These are phyloP conservation scores for Acanthiza pusilla DNA, from an alignment of 2,797 vertebrate species.

Conservation along the genomic window DNA sequence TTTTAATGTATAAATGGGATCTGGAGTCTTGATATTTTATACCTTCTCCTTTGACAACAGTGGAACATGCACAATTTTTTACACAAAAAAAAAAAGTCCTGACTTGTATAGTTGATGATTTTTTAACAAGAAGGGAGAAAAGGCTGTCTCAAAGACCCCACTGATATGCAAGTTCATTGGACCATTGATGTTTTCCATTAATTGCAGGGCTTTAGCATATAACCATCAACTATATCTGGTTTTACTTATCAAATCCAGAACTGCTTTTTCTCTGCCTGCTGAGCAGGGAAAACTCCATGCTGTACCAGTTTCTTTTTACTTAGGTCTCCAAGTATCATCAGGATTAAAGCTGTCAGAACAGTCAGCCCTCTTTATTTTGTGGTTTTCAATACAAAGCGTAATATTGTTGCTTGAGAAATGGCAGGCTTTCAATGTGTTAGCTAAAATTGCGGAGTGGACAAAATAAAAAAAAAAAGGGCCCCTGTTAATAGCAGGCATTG, in stretches of 20 bases:
- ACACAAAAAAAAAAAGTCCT: neutral
- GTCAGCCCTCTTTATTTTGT: constrained; percentile 46
- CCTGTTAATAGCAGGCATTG: constrained; percentile 8
- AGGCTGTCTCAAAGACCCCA: constrained; percentile 25
- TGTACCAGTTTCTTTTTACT: constrained; percentile 66
- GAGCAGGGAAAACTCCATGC: constrained; percentile 57
- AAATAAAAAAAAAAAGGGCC: neutral
- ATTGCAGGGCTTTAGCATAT: constrained; percentile 69
- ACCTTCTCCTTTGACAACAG: neutral
- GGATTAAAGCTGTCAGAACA: constrained; percentile 60
- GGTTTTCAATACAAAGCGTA: constrained; percentile 56
- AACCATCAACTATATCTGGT: constrained; percentile 71
- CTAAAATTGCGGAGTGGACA: neutral
- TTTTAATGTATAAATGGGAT: neutral
- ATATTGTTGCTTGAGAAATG: constrained; percentile 38
- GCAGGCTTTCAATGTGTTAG: constrained; percentile 4
- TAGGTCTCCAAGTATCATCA: constrained; percentile 37
- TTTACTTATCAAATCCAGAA: constrained; percentile 80
- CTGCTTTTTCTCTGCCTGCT: constrained; percentile 71
- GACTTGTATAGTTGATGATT: neutral
- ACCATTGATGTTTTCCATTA: constrained; percentile 67
- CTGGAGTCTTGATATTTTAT: neutral
- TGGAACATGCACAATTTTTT: neutral
- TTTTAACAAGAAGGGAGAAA: constrained; percentile 12
- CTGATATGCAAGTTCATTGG: constrained; percentile 53